These are phyloP conservation scores for Sylvia borin DNA, from an alignment of 2,797 vertebrate genomes.

Conservation along the genomic window DNA sequence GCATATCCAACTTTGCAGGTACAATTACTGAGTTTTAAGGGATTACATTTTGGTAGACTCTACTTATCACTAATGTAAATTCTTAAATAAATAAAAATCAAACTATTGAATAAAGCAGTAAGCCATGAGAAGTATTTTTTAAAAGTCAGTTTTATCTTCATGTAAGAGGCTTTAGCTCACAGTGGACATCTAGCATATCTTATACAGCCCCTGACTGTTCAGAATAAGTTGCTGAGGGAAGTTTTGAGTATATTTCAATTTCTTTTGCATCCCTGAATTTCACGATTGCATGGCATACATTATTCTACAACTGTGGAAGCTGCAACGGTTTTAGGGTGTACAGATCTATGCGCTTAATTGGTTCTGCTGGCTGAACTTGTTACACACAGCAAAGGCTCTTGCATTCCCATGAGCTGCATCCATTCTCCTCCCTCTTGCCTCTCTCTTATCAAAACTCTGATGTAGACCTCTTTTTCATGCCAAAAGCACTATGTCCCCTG, in stretches of 20 bases:
- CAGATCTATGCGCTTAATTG: background rate
- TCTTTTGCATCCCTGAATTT: background rate
- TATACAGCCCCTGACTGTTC: background rate
- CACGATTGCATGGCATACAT: background rate
- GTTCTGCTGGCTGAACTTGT: background rate
- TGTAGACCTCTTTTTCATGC: background rate
- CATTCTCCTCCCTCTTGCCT: background rate
- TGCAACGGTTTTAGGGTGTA: background rate
- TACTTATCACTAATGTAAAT: background rate
- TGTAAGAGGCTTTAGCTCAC: background rate
- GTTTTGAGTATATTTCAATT: background rate
- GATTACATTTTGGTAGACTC: background rate
- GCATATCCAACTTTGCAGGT: background rate
- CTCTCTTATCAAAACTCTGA: background rate
- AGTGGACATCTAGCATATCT: background rate
- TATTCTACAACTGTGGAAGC: background rate
- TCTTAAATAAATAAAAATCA: background rate
- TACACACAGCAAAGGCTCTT: background rate
- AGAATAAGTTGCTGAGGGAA: background rate
- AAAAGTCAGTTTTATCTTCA: background rate
- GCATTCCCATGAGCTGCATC: background rate
- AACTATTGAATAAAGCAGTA: background rate
- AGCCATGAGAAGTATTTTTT: background rate
- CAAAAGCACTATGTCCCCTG: background rate
- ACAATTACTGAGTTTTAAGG: background rate